Percentiles rank a stretch among this genome's conserved stretches.
These are phyloP conservation scores for Nemotelus nigrinus DNA, from an alignment of 2,888 invertebrate species.

Conservation along the genomic window DNA sequence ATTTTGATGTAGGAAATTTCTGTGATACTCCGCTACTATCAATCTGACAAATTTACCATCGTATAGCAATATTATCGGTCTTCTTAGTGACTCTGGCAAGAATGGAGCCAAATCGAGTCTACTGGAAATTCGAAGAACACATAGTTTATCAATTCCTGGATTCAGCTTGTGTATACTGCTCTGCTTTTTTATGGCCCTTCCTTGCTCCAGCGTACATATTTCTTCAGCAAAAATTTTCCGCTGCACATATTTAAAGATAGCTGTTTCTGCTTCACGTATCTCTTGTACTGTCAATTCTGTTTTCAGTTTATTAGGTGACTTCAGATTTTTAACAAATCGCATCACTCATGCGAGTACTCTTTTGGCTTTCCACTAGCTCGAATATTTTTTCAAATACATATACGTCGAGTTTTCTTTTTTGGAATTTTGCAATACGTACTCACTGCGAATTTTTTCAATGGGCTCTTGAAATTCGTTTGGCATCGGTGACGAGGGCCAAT, in stretches of 20 bases:
- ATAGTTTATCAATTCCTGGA: neutral
- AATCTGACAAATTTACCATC: too few species aligned
- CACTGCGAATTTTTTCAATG: too few species aligned
- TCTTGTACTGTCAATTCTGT: neutral
- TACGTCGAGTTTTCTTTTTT: too few species aligned
- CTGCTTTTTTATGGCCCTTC: neutral
- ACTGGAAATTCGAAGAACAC: too few species aligned
- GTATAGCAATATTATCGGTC: neutral
- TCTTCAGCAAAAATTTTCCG: neutral
- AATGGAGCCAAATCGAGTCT: too few species aligned
- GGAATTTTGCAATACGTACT: too few species aligned
- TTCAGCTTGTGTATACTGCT: neutral
- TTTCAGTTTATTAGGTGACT: neutral
- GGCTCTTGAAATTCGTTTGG: too few species aligned
- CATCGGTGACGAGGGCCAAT: too few species aligned
- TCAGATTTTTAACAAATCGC: too few species aligned
- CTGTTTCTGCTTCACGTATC: neutral
- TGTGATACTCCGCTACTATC: neutral
- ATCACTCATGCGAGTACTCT: neutral
- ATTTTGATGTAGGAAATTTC: conserved; percentile 6
- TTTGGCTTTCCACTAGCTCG: neutral
- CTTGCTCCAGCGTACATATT: neutral
- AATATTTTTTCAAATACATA: too few species aligned
- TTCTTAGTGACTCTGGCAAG: neutral
- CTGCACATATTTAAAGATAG: neutral